phyloP scores from a whole-genome alignment of 1,140 invertebrate species.

The Apis dorsata region DNA sequence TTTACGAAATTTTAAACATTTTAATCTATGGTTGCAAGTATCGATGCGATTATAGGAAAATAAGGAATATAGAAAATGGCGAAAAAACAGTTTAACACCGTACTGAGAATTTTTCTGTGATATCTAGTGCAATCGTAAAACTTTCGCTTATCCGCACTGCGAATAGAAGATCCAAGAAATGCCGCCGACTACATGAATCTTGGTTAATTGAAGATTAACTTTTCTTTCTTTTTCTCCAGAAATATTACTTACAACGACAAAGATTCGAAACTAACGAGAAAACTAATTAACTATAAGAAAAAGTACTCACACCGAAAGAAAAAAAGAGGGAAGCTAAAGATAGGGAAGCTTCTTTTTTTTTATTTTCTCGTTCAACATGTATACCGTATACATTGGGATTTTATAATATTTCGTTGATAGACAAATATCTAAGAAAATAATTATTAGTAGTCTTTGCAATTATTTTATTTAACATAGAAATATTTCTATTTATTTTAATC shows the following conservation, averaged over 20 bases:
- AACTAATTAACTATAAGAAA: conserved; percentile 3
- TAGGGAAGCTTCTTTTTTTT: not conserved
- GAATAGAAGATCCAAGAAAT: conserved; percentile 4
- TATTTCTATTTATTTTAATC: too few relatives aligned
- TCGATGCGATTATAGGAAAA: not conserved
- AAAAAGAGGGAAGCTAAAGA: too few relatives aligned
- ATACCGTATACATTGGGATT: too few relatives aligned
- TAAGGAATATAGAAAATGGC: not conserved
- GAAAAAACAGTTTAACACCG: not conserved
- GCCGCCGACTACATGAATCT: not conserved
- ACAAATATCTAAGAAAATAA: too few relatives aligned
- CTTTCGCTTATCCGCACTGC: conserved; percentile 1
- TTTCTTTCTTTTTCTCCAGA: not conserved
- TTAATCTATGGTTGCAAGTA: not conserved
- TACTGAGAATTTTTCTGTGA: not conserved
- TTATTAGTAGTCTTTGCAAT: too few relatives aligned
- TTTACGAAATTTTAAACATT: not conserved
- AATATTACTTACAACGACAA: not conserved
- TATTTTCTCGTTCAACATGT: not conserved
- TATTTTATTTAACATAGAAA: too few relatives aligned
- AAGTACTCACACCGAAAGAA: not conserved
- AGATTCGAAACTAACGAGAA: not conserved
- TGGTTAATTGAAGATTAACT: conserved; percentile 17
- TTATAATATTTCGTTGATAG: too few relatives aligned
- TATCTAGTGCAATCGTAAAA: conserved; percentile 2